Conservation (phyloP, 92 coral and sea anemone species). For the Siderastrea siderea region DNA sequence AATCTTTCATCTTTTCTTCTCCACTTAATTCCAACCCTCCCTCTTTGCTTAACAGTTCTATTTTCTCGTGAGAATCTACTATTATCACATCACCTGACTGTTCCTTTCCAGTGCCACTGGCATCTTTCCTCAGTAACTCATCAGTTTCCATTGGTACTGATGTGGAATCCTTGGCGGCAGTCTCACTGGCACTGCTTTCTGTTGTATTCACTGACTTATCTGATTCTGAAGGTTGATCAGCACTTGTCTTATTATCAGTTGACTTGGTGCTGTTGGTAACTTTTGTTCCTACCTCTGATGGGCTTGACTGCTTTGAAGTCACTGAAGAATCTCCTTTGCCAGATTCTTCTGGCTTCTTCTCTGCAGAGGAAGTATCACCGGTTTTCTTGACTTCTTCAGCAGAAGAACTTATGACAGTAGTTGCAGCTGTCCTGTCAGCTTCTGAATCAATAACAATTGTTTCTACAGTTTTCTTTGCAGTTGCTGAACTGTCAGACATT, state of each 20-base stretch:
- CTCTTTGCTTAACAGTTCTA: neutral
- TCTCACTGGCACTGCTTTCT: neutral
- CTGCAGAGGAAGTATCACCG: neutral
- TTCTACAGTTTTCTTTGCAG: neutral
- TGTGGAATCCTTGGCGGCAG: neutral
- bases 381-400: slow-evolving; percentile 1
- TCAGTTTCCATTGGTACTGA: slow-evolving; percentile 19
- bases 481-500: neutral
- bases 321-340: neutral
- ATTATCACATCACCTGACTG: slow-evolving; percentile 13
- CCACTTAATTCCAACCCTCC: neutral
- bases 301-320: neutral
- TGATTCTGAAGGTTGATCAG: neutral
- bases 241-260: neutral
- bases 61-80: slow-evolving; percentile 1
- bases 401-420: neutral
- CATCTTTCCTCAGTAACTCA: neutral
- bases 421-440: neutral
- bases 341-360: neutral
- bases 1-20: neutral
- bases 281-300: neutral
- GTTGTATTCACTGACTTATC: neutral
- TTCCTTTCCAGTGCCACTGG: neutral
- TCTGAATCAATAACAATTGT: slow-evolving; percentile 13
- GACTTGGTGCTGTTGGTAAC: neutral